phyloP scores from a whole-genome alignment of 2,113 vertebrate species.

The Acanthisitta chloris region DNA sequence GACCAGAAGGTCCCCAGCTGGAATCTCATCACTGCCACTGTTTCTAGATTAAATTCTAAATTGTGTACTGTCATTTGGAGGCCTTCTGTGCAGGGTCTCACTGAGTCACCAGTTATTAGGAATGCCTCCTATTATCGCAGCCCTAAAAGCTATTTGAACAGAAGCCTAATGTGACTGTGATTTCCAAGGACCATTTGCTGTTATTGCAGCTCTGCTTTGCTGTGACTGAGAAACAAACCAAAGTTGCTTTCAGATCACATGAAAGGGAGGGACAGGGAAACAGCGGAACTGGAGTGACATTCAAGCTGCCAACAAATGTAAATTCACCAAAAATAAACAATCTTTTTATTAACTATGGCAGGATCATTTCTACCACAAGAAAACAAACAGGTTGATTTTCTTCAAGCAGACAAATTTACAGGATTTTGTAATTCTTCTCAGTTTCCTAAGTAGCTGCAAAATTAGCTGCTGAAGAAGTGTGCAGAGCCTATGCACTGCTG shows the following conservation, averaged over 20 bases:
- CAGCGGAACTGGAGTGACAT: conserved; percentile 45
- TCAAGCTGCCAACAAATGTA: conserved; percentile 30
- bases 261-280: conserved; percentile 41
- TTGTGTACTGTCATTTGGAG: conserved; percentile 78
- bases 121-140: conserved; percentile 75
- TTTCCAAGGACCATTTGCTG: conserved; percentile 82
- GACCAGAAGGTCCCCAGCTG: conserved; percentile 80
- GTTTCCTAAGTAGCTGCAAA: not conserved
- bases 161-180: conserved; percentile 79
- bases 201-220: conserved; percentile 74
- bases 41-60: conserved; percentile 83
- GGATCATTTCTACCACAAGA: conserved; percentile 15
- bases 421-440: not conserved
- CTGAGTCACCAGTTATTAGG: conserved; percentile 80
- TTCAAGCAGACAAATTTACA: not conserved
- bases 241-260: conserved; percentile 66
- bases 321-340: conserved; percentile 59
- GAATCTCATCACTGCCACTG: conserved; percentile 73
- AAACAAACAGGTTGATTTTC: conserved; percentile 7
- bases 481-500: not conserved
- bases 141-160: conserved; percentile 82
- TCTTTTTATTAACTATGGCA: conserved; percentile 3
- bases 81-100: conserved; percentile 79
- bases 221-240: conserved; percentile 69
- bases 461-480: not conserved